Evolutionary conservation across 2,113 vertebrate species (phyloP).

Genomic region (Hypomesus transpacificus): DNA sequence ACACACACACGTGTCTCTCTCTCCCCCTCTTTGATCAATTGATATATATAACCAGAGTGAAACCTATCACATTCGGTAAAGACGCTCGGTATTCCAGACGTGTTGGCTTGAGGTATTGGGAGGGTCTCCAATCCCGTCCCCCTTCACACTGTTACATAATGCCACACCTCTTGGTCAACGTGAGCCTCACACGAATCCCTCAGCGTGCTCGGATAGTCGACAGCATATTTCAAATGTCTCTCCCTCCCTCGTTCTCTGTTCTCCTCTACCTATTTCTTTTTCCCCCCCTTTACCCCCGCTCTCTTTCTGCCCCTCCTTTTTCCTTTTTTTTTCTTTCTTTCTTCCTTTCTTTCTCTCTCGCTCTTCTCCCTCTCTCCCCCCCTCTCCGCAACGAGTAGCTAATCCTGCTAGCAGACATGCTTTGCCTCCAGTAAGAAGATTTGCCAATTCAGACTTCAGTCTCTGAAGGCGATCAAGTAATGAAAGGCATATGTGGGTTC

Average conservation of each 20-base stretch:
- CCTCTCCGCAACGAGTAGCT: conserved; percentile 57
- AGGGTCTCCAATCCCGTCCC: conserved; percentile 1
- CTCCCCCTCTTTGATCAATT: neutral
- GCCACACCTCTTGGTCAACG: conserved; percentile 33
- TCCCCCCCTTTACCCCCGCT: neutral
- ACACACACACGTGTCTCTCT: too few species aligned
- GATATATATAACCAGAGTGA: neutral
- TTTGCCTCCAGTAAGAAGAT: conserved; percentile 77
- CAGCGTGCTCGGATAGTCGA: conserved; percentile 46
- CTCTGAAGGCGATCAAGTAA: conserved; percentile 79
- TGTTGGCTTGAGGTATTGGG: neutral
- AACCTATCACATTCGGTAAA: neutral
- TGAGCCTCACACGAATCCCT: conserved; percentile 59
- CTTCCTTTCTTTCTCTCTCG: conserved; percentile 1
- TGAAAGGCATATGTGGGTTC: conserved; percentile 76
- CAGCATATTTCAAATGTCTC: conserved; percentile 54
- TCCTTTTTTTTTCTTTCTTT: conserved; percentile 7
- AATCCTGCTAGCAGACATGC: conserved; percentile 76
- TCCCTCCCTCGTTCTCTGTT: conserved; percentile 1
- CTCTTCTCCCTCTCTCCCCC: conserved; percentile 18
- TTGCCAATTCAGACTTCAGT: conserved; percentile 80
- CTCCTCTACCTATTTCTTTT: neutral
- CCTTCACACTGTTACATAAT: conserved; percentile 25
- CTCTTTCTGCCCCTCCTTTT: conserved; percentile 21
- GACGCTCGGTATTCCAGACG: neutral